These are phyloP conservation scores for Sebastes oblongus DNA, from an alignment of 2,797 vertebrate genomes.

Conservation along the genomic window DNA sequence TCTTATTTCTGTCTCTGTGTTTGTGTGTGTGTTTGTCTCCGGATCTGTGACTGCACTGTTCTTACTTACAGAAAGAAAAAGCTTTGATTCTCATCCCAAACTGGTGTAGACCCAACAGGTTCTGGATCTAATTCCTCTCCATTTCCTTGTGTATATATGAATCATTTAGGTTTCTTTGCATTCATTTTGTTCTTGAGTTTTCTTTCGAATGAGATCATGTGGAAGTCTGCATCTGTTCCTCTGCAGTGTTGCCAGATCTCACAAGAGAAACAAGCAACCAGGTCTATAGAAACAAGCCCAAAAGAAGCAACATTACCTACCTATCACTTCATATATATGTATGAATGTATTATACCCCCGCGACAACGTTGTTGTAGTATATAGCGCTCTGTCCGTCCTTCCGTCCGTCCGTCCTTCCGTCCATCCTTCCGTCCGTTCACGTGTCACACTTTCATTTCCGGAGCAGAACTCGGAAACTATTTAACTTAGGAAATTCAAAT, in stretches of 20 bases:
- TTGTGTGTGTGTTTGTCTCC: background rate
- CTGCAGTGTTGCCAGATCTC: too few species aligned
- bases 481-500: too few species aligned
- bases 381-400: too few species aligned
- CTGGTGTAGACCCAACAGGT: background rate
- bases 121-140: background rate
- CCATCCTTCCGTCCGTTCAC: too few species aligned
- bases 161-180: background rate
- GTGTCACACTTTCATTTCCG: too few species aligned
- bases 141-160: background rate
- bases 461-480: too few species aligned
- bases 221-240: background rate
- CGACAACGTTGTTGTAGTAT: too few species aligned
- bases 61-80: background rate
- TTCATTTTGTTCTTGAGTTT: background rate
- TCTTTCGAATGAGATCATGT: background rate
- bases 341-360: too few species aligned
- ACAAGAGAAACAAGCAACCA: too few species aligned
- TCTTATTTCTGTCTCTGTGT: background rate
- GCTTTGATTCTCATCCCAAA: background rate
- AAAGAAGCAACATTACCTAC: rapidly evolving
- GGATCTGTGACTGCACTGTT: background rate
- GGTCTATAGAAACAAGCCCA: too few species aligned
- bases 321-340: too few species aligned
- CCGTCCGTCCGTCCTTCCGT: rapidly evolving